Conservation (phyloP, 2,888 invertebrate genomes). For the Drosophila colorata region DNA sequence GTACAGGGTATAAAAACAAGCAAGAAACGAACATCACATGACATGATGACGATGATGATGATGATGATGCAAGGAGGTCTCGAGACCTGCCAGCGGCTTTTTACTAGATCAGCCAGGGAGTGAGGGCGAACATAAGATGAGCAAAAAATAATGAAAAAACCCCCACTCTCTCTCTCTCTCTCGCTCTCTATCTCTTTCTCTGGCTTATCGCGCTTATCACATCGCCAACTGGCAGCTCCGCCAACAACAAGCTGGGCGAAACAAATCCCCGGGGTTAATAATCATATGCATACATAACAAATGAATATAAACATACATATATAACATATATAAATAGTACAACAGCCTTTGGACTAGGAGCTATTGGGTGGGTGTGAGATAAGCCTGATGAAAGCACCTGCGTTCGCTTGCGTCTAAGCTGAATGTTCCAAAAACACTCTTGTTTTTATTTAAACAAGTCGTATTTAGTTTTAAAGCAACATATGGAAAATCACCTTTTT, state of each 20-base stretch:
- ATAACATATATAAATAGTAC: conserved; percentile 11
- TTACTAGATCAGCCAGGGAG: conserved; percentile 21
- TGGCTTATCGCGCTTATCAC: conserved; percentile 76
- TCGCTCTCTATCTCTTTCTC: background rate
- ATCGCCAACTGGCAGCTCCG: conserved; percentile 70
- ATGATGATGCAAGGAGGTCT: conserved; percentile 59
- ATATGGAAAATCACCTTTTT: background rate
- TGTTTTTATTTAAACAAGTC: background rate
- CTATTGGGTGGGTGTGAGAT: conserved; percentile 1
- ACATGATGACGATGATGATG: conserved; percentile 50
- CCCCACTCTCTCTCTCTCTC: conserved; percentile 1
- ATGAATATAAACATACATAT: conserved; percentile 8
- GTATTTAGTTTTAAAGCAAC: background rate
- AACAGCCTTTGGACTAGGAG: conserved; percentile 16
- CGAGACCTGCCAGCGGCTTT: conserved; percentile 58
- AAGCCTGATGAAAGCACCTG: conserved; percentile 5
- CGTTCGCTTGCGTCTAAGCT: background rate
- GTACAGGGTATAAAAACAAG: conserved; percentile 15
- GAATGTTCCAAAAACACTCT: too few species aligned
- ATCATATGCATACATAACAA: conserved; percentile 31
- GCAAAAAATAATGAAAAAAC: background rate
- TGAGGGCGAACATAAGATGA: conserved; percentile 1
- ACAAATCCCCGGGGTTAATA: conserved; percentile 54
- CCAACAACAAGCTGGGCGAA: conserved; percentile 55
- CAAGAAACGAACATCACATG: conserved; percentile 67